Evolutionary conservation across 2,888 invertebrate genomes (phyloP), one percentile per base, ranked within the genome.

Genomic region (Candidula unifasciata): DNA sequence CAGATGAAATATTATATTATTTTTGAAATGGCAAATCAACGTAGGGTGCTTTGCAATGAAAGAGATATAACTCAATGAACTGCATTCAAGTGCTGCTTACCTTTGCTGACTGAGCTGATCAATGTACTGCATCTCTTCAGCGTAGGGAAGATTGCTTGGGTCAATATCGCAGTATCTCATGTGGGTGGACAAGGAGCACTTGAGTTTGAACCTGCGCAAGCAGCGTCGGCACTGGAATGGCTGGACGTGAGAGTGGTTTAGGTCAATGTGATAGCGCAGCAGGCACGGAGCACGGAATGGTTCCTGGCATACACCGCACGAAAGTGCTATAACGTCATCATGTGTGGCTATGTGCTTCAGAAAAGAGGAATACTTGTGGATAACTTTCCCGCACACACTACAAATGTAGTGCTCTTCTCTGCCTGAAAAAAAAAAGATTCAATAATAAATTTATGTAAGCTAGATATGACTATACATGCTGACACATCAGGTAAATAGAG

Each of bases 271-370:
- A 27, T 54, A 44, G 6, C 84, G 73, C 66, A 87, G 84, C 57
- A 84, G 60, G 33, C 84, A 80, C 0, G 80, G 76, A 27, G 84
- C 83, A 54, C 73, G 66, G 57, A 85, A 87, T 64, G 71, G 79
- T n/a, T 85, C 87, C 8, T 82, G 84, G 35, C 87, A 87, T 24
- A 86, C 83, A 0, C 85, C 81, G 79, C 87, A 87, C 24, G 71
- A 68, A 69, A 85, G 84, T 18, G 80, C 73, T 64, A 66, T 18
- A 64, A 77, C 33, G 73, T 57, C 24, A 52, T 69, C 24, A 77
- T 82, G 84, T 64, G 76, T 30, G 57, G 71, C 16, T 18, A 54
- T 24, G 80, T 84, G 84, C n/a, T 81, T 80, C 57, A 84, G 69
- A 52, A 69, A 84, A 27, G 68, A 18, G 16, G 60, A 66, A 27